phyloP scores from a whole-genome alignment of 2,888 invertebrate species.

The Acrocyrtus sp. region DNA sequence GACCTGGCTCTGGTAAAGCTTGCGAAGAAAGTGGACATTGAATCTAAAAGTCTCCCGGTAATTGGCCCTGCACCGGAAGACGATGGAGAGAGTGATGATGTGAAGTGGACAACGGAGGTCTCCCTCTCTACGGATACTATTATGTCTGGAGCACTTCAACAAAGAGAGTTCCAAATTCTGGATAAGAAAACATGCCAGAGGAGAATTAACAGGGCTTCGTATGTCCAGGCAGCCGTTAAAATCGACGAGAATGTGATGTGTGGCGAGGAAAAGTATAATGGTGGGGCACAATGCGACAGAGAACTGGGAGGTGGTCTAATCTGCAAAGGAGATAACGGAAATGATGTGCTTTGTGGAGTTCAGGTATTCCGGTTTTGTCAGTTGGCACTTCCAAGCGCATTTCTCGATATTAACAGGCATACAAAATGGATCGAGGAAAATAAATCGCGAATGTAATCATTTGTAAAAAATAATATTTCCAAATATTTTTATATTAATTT shows the following conservation, averaged over 20 bases:
- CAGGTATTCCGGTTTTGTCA: constrained; percentile 16
- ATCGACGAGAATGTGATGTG: constrained; percentile 1
- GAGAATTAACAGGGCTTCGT: neutral
- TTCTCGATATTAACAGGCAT: no score
- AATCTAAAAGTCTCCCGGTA: neutral
- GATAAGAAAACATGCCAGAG: constrained; percentile 2
- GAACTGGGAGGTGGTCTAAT: constrained; percentile 22
- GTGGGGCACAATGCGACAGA: constrained; percentile 23
- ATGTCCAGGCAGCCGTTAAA: neutral
- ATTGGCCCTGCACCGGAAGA: neutral
- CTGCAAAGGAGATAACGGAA: constrained; percentile 12
- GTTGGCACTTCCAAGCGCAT: constrained; percentile 4
- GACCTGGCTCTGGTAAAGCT: constrained; percentile 18
- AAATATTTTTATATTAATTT: no score
- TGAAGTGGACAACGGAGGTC: neutral
- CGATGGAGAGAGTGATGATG: no score
- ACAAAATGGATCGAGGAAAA: no score
- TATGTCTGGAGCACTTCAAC: neutral
- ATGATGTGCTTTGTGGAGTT: constrained; percentile 20
- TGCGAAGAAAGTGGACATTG: neutral
- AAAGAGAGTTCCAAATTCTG: constrained; percentile 14
- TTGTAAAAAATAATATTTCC: no score
- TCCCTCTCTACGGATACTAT: neutral
- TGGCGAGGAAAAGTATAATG: constrained; percentile 24
- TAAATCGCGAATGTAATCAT: no score